Evolutionary conservation across 2,797 vertebrate species (phyloP).

Genomic region (Cossypha dichroa): DNA sequence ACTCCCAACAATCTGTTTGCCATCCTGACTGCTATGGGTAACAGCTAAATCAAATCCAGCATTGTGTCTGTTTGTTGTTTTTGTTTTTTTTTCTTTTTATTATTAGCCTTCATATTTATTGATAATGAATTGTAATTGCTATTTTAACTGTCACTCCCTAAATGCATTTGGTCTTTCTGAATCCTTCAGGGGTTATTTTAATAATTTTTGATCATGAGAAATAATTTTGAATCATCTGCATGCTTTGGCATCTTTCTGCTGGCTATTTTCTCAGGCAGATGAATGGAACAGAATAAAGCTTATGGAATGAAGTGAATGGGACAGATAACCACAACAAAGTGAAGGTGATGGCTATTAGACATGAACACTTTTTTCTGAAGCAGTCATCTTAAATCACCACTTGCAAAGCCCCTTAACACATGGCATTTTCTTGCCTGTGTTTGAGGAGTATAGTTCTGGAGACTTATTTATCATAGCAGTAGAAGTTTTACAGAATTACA

Average conservation of each 20-base stretch:
- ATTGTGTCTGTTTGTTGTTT: background rate
- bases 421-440: background rate
- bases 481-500: background rate
- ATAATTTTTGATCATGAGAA: background rate
- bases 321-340: background rate
- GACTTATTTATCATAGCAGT: background rate
- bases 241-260: background rate
- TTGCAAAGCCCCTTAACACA: background rate
- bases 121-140: background rate
- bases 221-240: background rate
- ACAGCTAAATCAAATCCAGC: background rate
- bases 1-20: slow-evolving; percentile 8
- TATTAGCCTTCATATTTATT: background rate
- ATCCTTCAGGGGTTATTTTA: background rate
- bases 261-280: background rate
- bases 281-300: background rate
- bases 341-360: background rate
- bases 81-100: background rate
- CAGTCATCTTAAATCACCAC: background rate
- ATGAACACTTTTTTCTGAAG: background rate
- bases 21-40: background rate
- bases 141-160: background rate
- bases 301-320: background rate
- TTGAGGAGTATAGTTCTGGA: background rate
- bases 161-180: background rate